Percentiles rank a stretch among this genome's conserved stretches.
Evolutionary conservation across 2,888 invertebrate species (phyloP).

Genomic region (Drosophila borborema): DNA sequence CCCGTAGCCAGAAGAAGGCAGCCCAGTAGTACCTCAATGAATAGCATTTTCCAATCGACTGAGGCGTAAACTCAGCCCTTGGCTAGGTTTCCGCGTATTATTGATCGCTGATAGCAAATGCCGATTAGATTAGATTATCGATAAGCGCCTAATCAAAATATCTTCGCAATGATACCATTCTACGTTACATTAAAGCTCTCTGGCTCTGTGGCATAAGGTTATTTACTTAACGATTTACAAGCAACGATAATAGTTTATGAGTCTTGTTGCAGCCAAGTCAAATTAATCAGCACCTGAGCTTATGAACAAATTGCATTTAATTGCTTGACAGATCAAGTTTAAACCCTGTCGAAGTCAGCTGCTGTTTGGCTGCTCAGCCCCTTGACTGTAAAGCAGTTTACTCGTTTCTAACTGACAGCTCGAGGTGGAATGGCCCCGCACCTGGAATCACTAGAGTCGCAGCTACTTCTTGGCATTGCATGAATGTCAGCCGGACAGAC

Average conservation of each 20-base stretch:
- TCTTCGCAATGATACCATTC: conserved; percentile 3
- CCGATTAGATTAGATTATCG: conserved; percentile 44
- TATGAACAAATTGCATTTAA: conserved; percentile 67
- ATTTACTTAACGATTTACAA: no score
- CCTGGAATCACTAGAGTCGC: conserved; percentile 14
- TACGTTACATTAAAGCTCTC: neutral
- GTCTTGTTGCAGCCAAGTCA: conserved; percentile 41
- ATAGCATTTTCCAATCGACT: conserved; percentile 55
- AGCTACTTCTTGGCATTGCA: conserved; percentile 16
- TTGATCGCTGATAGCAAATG: neutral
- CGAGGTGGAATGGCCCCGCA: neutral
- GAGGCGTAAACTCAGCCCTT: conserved; percentile 3
- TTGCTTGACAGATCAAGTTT: conserved; percentile 61
- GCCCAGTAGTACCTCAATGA: conserved; percentile 23
- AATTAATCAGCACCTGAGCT: conserved; percentile 57
- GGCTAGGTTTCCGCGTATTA: conserved; percentile 6
- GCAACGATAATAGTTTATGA: conserved; percentile 32
- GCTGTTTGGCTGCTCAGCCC: neutral
- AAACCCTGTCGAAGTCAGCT: conserved; percentile 16
- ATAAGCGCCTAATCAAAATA: conserved; percentile 36
- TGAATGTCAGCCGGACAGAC: conserved; percentile 12
- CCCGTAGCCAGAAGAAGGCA: conserved; percentile 44
- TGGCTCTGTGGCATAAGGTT: neutral
- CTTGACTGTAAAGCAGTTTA: conserved; percentile 17
- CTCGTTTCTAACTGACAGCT: conserved; percentile 10